Percentiles rank a stretch among this genome's conserved stretches.
These are phyloP conservation scores for Atrichornis clamosus DNA, from an alignment of 2,113 vertebrate genomes.

Conservation along the genomic window DNA sequence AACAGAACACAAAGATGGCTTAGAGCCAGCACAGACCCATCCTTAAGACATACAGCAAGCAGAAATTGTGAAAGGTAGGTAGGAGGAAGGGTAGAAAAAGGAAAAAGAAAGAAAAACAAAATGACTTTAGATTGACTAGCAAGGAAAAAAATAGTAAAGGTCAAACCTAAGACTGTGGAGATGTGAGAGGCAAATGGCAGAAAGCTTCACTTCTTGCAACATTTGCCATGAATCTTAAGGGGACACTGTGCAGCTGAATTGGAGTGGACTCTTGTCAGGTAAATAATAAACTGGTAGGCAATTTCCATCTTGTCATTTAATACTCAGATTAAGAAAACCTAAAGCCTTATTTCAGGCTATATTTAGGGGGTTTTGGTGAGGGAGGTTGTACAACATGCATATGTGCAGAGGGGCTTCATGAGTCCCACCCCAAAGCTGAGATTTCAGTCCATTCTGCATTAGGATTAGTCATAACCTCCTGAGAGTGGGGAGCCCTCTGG, in stretches of 20 bases:
- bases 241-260: not conserved
- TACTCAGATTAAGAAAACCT: not conserved
- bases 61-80: not conserved
- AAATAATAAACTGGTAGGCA: not conserved
- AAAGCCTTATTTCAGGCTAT: not conserved
- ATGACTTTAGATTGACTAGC: not conserved
- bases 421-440: not conserved
- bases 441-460: not conserved
- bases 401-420: not conserved
- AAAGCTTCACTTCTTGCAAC: not conserved
- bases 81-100: not conserved
- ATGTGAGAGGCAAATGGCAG: not conserved
- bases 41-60: not conserved
- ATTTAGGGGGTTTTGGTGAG: rapidly evolving
- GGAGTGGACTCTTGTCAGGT: not conserved
- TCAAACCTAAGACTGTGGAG: not conserved
- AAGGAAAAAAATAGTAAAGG: not conserved
- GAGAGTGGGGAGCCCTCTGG: not conserved
- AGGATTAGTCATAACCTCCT: not conserved
- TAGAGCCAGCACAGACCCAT: constrained; percentile 9
- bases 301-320: not conserved
- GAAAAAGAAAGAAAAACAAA: not conserved
- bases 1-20: constrained; percentile 46
- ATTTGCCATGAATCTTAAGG: not conserved
- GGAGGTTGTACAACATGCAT: too few relatives aligned